These are phyloP conservation scores for Seladonia tumulorum DNA, from an alignment of 2,888 invertebrate genomes.

Conservation along the genomic window DNA sequence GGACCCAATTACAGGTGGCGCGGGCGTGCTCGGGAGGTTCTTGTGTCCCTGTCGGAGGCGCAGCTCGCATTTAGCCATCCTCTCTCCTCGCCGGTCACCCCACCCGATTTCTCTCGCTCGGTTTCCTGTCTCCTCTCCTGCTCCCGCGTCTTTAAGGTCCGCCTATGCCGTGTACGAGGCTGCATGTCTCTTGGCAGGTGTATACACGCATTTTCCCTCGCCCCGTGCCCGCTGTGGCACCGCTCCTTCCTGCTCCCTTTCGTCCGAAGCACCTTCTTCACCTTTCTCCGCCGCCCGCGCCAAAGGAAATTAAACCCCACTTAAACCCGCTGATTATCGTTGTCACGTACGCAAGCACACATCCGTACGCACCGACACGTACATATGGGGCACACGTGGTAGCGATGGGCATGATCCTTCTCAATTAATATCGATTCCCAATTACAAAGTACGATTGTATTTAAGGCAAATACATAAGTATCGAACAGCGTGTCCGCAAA, in stretches of 20 bases:
- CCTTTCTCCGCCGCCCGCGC: slow-evolving; percentile 78
- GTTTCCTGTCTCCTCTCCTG: slow-evolving; percentile 49
- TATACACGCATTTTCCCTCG: slow-evolving; percentile 77
- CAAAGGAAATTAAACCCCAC: slow-evolving; percentile 82
- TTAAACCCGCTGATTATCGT: slow-evolving; percentile 82
- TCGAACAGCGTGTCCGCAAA: neutral
- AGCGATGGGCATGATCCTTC: neutral
- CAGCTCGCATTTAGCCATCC: slow-evolving; percentile 68
- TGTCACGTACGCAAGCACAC: slow-evolving; percentile 77
- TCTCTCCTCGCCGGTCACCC: slow-evolving; percentile 27
- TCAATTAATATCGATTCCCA: neutral
- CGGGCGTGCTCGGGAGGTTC: slow-evolving; percentile 79
- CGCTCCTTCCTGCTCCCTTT: slow-evolving; percentile 65
- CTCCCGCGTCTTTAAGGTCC: slow-evolving; percentile 61
- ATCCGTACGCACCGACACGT: neutral
- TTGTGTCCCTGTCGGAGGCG: slow-evolving; percentile 76
- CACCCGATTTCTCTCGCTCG: slow-evolving; percentile 21
- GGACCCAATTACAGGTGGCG: slow-evolving; percentile 82
- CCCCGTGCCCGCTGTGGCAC: slow-evolving; percentile 62
- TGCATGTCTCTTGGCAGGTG: slow-evolving; percentile 82
- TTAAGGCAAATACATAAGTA: neutral
- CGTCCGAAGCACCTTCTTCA: slow-evolving; percentile 54
- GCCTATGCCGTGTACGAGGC: slow-evolving; percentile 72
- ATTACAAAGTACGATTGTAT: neutral
- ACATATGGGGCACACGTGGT: neutral